Conservation (phyloP, 2,113 vertebrate genomes). For the Pluvialis apricaria region DNA sequence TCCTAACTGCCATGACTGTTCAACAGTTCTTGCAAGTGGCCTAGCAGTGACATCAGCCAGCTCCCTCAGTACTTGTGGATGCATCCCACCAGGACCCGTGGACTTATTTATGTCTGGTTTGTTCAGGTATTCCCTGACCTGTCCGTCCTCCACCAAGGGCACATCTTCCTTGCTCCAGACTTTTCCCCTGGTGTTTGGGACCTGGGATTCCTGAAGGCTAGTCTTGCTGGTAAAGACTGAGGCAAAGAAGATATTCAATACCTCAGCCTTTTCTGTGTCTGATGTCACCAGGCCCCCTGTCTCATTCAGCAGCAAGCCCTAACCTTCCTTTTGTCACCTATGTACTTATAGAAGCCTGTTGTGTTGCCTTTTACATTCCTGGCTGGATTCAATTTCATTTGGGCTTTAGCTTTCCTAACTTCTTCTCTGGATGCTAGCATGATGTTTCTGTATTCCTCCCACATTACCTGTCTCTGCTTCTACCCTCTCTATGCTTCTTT, state of each 20-base stretch:
- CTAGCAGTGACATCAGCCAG: background rate
- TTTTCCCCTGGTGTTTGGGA: background rate
- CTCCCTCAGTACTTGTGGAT: background rate
- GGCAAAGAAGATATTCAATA: background rate
- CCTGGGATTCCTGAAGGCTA: background rate
- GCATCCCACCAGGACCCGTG: background rate
- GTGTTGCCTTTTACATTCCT: background rate
- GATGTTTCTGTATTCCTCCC: background rate
- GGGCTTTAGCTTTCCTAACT: background rate
- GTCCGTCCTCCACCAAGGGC: background rate
- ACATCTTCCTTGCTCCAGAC: background rate
- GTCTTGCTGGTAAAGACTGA: background rate
- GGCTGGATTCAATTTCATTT: background rate
- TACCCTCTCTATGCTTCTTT: background rate
- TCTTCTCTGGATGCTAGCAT: background rate
- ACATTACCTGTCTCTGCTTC: background rate
- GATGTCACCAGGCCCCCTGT: no score
- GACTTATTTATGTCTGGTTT: background rate
- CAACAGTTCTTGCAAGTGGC: background rate
- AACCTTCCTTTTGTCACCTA: background rate
- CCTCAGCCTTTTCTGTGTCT: background rate
- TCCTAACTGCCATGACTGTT: background rate
- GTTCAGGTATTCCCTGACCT: background rate
- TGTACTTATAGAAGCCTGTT: background rate
- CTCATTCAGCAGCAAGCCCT: background rate